phyloP scores from a whole-genome alignment of 2,113 vertebrate species.

The Pogonocichla stellata region DNA sequence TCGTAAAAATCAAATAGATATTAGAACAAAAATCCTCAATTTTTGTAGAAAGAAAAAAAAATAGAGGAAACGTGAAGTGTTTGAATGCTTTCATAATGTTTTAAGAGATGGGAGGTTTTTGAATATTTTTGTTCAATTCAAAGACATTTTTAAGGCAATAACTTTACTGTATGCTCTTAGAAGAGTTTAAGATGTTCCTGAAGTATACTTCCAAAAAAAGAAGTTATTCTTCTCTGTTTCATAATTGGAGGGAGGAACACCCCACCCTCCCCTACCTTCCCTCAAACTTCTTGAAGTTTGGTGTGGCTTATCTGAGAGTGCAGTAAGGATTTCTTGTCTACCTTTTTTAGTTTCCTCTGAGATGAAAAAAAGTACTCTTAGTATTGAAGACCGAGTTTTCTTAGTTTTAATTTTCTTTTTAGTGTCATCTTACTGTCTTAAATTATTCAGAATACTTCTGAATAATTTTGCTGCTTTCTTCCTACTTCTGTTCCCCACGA shows the following conservation, averaged over 20 bases:
- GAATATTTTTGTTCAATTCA: not conserved
- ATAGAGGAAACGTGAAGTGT: not conserved
- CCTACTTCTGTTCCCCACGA: fast-evolving
- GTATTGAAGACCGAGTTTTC: not conserved
- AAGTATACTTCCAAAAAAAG: not conserved
- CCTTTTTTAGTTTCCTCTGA: not conserved
- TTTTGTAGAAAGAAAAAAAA: not conserved
- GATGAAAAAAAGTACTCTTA: not conserved
- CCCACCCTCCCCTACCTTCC: not conserved
- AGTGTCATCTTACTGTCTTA: not conserved
- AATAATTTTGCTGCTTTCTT: not conserved
- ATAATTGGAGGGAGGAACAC: not conserved
- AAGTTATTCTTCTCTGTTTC: not conserved
- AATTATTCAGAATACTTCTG: not conserved
- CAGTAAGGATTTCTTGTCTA: not conserved
- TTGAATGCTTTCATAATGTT: not conserved
- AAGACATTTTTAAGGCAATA: not conserved
- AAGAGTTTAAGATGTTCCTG: not conserved
- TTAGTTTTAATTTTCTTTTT: not conserved
- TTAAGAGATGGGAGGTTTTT: not conserved
- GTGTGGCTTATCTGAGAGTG: not conserved
- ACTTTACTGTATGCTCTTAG: not conserved
- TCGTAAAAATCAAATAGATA: not conserved
- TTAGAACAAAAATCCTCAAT: not conserved
- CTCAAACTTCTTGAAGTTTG: not conserved